Evolutionary conservation across 2,797 vertebrate species (phyloP).

Genomic region (Ctenopoma multispine): DNA sequence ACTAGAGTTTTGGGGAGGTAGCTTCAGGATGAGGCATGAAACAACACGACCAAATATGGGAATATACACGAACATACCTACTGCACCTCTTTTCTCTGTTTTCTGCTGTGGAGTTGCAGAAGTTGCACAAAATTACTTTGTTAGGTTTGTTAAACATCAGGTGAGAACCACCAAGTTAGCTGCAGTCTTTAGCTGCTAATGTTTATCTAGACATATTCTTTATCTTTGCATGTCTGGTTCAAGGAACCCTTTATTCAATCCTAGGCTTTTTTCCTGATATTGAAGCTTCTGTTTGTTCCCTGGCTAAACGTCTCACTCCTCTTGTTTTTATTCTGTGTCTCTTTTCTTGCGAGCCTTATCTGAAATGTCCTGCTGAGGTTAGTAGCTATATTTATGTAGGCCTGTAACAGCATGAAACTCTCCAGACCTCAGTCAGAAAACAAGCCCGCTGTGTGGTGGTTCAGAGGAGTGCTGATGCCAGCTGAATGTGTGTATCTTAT

Average conservation of each 20-base stretch:
- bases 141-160: too few species aligned
- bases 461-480: slow-evolving; percentile 1
- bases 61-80: slow-evolving; percentile 26
- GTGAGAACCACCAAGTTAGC: not conserved
- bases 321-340: too few species aligned
- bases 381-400: not conserved
- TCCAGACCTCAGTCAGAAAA: slow-evolving; percentile 16
- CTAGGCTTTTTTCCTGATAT: too few species aligned
- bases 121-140: too few species aligned
- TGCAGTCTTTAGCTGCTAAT: not conserved
- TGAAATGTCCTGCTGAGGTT: slow-evolving; percentile 1
- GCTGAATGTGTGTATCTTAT: slow-evolving; percentile 1
- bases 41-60: slow-evolving; percentile 76
- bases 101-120: not conserved
- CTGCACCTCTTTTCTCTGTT: not conserved
- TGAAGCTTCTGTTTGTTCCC: too few species aligned
- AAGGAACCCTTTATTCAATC: too few species aligned
- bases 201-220: too few species aligned
- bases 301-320: too few species aligned
- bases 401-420: not conserved
- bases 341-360: not conserved
- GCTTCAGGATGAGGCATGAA: slow-evolving; percentile 37
- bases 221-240: too few species aligned
- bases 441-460: not conserved
- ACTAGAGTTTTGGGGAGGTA: slow-evolving; percentile 23